Conservation (phyloP, 2,797 vertebrate genomes). For the Cephalopachus bancanus region DNA sequence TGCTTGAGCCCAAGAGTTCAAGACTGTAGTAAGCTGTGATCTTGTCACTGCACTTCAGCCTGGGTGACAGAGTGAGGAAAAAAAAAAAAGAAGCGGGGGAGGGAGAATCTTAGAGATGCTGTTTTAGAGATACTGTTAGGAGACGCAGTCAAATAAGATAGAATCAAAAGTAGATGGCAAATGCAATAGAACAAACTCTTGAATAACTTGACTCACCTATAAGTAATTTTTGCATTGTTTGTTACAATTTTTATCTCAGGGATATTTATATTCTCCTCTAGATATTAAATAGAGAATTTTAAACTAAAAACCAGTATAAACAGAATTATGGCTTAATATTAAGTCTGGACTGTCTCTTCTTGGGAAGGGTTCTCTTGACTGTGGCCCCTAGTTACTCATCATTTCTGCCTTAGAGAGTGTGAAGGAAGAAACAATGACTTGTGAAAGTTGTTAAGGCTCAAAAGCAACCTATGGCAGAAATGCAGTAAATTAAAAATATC, state of each 20-base stretch:
- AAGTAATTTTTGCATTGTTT: background rate
- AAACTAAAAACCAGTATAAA: background rate
- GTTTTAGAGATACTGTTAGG: background rate
- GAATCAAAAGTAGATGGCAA: background rate
- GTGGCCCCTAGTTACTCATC: background rate
- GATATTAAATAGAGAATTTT: background rate
- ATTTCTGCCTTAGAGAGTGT: background rate
- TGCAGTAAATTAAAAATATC: background rate
- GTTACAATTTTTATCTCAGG: background rate
- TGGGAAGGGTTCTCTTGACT: background rate
- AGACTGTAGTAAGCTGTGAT: no score
- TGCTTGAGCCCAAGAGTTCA: no score
- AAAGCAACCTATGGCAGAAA: background rate
- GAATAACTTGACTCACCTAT: background rate
- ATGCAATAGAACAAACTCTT: background rate
- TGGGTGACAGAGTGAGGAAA: no score
- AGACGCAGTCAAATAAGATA: background rate
- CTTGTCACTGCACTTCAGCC: no score
- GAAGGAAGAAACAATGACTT: background rate
- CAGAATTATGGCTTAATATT: background rate
- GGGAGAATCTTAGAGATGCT: background rate
- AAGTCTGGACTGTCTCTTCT: background rate
- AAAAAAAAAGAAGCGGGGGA: no score
- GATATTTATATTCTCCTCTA: background rate
- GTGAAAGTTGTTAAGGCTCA: background rate